Evolutionary conservation across 2,888 invertebrate genomes (phyloP).

Genomic region (Anodontia alba): DNA sequence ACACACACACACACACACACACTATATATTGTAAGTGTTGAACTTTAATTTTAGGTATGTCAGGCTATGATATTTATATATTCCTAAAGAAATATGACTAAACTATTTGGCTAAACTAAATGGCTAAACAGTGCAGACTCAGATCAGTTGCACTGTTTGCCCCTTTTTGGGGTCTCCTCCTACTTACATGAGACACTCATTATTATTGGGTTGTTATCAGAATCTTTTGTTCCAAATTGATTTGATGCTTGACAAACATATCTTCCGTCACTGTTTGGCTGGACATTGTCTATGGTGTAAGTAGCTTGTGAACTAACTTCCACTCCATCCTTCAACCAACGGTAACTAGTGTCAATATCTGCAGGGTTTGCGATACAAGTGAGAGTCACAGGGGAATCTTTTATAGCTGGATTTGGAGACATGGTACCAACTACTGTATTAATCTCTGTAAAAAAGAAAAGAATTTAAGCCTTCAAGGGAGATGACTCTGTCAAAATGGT

Average conservation of each 20-base stretch:
- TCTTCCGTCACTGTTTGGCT: constrained; percentile 22
- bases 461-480: too few species aligned
- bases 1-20: too few species aligned
- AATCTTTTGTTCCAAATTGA: neutral
- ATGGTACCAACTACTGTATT: constrained; percentile 14
- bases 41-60: too few species aligned
- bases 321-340: constrained; percentile 24
- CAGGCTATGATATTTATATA: too few species aligned
- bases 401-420: neutral
- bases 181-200: constrained; percentile 52
- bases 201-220: neutral
- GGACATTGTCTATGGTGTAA: constrained; percentile 7
- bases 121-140: too few species aligned
- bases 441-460: constrained; percentile 35
- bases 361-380: constrained; percentile 40
- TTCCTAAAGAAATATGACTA: too few species aligned
- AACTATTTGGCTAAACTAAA: too few species aligned
- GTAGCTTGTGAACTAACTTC: neutral
- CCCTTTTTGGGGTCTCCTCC: too few species aligned
- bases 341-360: constrained; percentile 27
- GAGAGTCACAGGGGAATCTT: constrained; percentile 32
- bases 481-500: too few species aligned
- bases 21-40: too few species aligned
- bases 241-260: constrained; percentile 46
- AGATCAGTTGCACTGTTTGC: too few species aligned